Evolutionary conservation across 2,797 vertebrate genomes (phyloP), one percentile per base, ranked within the genome.

Genomic region (Dryobates pubescens): DNA sequence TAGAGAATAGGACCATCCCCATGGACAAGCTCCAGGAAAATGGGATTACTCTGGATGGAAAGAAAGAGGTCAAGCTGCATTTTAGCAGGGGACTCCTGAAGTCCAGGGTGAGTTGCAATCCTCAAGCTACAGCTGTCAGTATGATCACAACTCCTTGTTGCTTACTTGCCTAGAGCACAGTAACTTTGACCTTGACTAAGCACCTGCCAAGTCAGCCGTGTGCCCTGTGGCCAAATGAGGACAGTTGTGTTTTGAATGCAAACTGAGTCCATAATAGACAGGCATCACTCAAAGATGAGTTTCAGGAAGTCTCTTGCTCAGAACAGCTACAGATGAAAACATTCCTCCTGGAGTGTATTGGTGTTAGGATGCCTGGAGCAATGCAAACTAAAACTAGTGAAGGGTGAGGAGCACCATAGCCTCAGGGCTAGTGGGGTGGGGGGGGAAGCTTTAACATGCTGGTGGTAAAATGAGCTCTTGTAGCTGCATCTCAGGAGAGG

Each of bases 61-160:
- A 49, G 19, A 90, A 36, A 30, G 97, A 97, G 14, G 45, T 96
- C 30, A 96, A 71, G 30, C 45, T 98, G n/a, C 57, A 96, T 41
- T 90, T 98, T 34, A 89, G 49, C 76, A 97, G 53, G 71, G 24
- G 23, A 62, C 22, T 92, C 15, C 67, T 98, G 51, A 96, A 94
- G 59, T 96, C 67, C 6, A 96, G 94, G 86, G 97, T 98, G 92
- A 54, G 96, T 86, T 72, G 53, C 56, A 15, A 34, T 34, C 8
- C 7, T 59, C 7, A 72, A 64, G 73, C 72, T 22, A 16, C 14
- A 27, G 38, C 32, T 27, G 9, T 12, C 70, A 41, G 13, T 59
- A 19, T 89, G 20, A 78, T 51, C 5, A 17, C 23, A 67, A 3
- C 4, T 61, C 4, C 4, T 5, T 64, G 13, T 11, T 26, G 10